Evolutionary conservation across 2,113 vertebrate genomes (phyloP), one percentile per base, ranked within the genome.

Genomic region (Mixornis gularis): DNA sequence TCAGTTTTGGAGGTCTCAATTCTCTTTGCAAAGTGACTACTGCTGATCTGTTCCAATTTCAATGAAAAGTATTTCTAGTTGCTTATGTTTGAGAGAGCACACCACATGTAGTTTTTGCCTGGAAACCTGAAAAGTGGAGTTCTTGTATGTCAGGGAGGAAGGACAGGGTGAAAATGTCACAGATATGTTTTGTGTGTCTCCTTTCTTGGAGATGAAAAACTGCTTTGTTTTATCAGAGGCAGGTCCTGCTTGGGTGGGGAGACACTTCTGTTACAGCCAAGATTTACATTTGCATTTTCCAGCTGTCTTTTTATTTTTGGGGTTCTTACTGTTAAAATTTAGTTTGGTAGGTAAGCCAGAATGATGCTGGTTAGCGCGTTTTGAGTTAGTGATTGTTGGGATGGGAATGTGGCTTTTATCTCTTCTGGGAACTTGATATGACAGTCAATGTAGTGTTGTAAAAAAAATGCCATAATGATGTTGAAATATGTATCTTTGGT

Each of bases 31-130:
- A 76, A 85, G 65, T 52, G 24, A n/a, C 43, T 63, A 6, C 9
- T 92, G 59, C 30, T 76, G 18, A 41, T 66, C 18, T 64, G 9
- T 63, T 71, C 52, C 11, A 5, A 53, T 78, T 60, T 51, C 30
- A 60, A 2, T 59, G 40, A 36, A 51, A 49, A 63, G 20, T 85
- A 29, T 53, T 59, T 64, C 58, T 83, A 38, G 70, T 44, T 29
- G 7, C 34, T 79, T 79, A 58, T 0, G 0, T 80, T 53, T 32
- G n/a, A 72, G 55, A 53, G 14, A 36, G 26, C 0, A 0, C 30
- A 55, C 4, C 6, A 25, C 9, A n/a, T 32, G 14, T 60, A 52
- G 44, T 62, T 55, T 55, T 79, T 79, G n/a, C 29, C 41, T 56
- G 22, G 32, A 32, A 73, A 13, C 13, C 32, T 85, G 46, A 36